phyloP scores from a whole-genome alignment of 2,888 invertebrate species.

The Himalopsyche kuldschensis region DNA sequence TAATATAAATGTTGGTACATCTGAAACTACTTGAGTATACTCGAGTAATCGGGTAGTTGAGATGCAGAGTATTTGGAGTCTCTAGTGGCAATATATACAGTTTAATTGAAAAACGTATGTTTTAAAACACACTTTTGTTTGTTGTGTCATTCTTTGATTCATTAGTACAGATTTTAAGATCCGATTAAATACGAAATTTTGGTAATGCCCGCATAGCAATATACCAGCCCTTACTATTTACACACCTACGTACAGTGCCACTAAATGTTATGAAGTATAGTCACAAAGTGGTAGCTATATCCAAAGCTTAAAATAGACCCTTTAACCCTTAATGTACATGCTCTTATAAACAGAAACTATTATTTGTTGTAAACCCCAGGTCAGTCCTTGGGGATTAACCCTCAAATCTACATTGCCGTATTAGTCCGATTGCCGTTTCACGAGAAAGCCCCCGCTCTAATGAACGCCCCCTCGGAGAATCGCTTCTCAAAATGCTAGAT shows the following conservation, averaged over 20 bases:
- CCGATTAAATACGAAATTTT: too few relatives aligned
- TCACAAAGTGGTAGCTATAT: not conserved
- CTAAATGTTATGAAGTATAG: not conserved
- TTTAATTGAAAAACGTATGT: too few relatives aligned
- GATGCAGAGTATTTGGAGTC: too few relatives aligned
- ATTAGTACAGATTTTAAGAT: too few relatives aligned
- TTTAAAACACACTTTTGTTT: too few relatives aligned
- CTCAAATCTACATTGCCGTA: not conserved
- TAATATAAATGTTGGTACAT: too few relatives aligned
- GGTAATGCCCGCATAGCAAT: not conserved
- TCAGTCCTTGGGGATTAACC: not conserved
- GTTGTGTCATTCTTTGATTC: too few relatives aligned
- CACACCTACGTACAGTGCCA: not conserved
- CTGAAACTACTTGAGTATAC: too few relatives aligned
- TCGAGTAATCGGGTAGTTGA: too few relatives aligned
- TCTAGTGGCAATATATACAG: too few relatives aligned
- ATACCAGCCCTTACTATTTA: not conserved
- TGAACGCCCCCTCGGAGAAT: not conserved
- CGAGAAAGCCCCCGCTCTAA: not conserved
- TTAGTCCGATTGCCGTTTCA: conserved; percentile 1
- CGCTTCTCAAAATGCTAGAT: not conserved
- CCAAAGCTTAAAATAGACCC: not conserved
- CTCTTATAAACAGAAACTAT: not conserved
- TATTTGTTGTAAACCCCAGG: not conserved
- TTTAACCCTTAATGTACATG: not conserved